Base-by-base conservation (phyloP, 2,113 vertebrate species). In the Nannobrachium achirus region DNA sequence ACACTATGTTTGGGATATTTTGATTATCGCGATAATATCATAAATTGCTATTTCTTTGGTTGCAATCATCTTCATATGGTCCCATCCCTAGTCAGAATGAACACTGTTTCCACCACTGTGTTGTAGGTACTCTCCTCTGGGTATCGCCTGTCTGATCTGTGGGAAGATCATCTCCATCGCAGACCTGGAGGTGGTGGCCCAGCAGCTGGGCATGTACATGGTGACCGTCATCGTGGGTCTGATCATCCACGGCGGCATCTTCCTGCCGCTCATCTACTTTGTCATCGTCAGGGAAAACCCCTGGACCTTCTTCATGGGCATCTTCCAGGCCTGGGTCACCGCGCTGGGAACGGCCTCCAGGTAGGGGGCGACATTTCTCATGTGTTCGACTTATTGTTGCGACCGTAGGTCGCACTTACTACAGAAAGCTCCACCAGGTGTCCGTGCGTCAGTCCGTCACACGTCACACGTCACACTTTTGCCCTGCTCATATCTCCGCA, bases 291-390 rank as follows among this genome's bases (percentile, higher is more conserved):
- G 91, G 78, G 89, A 98, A 91, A 99, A 97, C 62, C 98, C 98
- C 4, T 99, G 94, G 85, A 92, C 86, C 10, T 99, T 99, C 87
- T 95, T 99, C 71, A 97, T 95, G 92, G 98, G 98, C 33, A 93
- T 99, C 72, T 99, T 99, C 89, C 98, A 99, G 84, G 98, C 98
- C 7, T 99, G 98, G 98, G 96, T 99, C 88, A 99, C 98, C 2
- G 97, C 98, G 6, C 89, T 99, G 19, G 98, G 98, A 73, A 99
- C 98, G 16, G 98, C 98, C 20, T 99, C 98, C 88, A 99, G 98
- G 98, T 98, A 96, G 5, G 56, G 25, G 25, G 25, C 38, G 48
- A 57, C 25, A 14, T 33, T 38, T 7, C 11, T 53, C 9, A 20
- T 18, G 3, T 20, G 20, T 53, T 33, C 25, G 6, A 33, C 25